Evolutionary conservation across 2,113 vertebrate species (phyloP), one percentile per base, ranked within the genome.

Genomic region (Ivindomyrus marchei): DNA sequence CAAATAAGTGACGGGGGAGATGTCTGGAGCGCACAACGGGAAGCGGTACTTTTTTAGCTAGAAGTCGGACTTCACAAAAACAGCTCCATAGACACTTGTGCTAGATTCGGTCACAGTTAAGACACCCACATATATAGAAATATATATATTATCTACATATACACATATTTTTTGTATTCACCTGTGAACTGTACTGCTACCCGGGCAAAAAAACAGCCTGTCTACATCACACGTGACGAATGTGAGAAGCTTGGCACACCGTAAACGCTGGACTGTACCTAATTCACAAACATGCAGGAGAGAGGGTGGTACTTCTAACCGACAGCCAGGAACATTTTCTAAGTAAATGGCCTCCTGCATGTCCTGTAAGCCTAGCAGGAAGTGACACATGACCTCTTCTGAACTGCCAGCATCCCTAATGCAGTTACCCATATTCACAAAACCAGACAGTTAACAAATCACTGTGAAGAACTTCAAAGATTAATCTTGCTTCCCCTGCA

Each of bases 91-190:
- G 74, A 80, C 74, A 80, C 74, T 80, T 80, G 31, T 80, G 74
- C 36, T 80, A 80, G 39, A 39, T 36, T 42, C 74, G 27, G 45
- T 86, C 84, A 27, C 45, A 49, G 84, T 86, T 47, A 45, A 86
- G 24, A 86, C 47, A 27, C 45, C 74, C 45, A 47, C 84, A 15
- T 15, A 49, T 49, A 86, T 86, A 47, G 19, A 86, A 86, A 86
- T 86, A 50, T 86, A 85, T 27, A 86, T 86, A 49, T 50, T 86
- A 86, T 86, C 84, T 86, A 86, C 45, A 49, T 86, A 86, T 47
- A 27, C 45, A 49, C 42, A 86, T 24, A 24, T n/a, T 24, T 7
- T 47, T n/a, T 47, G 17, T 49, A 27, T 86, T 86, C n/a, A 86
- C 45, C 36, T 86, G 74, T 80, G 74, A 42, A 85, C 45, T 24